Evolutionary conservation across 2,113 vertebrate species (phyloP).

Genomic region (Hypocryptadius cinnamomeus): DNA sequence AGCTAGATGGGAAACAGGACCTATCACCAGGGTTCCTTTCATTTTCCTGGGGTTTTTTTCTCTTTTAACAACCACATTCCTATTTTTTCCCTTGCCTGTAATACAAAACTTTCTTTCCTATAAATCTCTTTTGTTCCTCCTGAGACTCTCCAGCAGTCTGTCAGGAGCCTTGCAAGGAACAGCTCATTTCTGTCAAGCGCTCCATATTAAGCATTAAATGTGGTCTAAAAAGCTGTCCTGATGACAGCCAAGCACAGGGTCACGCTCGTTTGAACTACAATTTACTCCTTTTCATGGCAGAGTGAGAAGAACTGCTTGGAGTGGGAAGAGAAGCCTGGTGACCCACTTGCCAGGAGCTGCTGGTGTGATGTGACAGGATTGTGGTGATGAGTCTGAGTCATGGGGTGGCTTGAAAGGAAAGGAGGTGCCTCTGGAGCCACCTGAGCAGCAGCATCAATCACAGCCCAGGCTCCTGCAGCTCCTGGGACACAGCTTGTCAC

Average conservation of each 20-base stretch:
- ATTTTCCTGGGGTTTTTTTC: background rate
- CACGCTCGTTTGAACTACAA: background rate
- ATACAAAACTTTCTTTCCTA: conserved; percentile 30
- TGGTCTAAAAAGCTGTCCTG: conserved; percentile 19
- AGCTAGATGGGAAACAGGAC: background rate
- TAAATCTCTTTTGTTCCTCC: conserved; percentile 56
- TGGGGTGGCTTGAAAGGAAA: background rate
- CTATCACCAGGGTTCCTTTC: conserved; percentile 3
- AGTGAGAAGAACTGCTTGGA: background rate
- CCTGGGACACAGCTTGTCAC: background rate
- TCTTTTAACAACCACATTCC: background rate
- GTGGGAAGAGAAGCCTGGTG: background rate
- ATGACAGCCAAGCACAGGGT: background rate
- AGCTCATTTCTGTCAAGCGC: conserved; percentile 59
- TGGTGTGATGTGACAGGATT: background rate
- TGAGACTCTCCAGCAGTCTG: conserved; percentile 42
- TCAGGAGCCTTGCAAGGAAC: conserved; percentile 52
- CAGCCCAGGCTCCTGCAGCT: background rate
- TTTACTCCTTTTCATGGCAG: background rate
- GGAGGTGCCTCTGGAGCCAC: background rate
- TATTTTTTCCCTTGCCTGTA: background rate
- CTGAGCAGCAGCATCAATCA: background rate
- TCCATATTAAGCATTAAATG: conserved; percentile 32
- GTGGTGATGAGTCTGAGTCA: too few relatives aligned
- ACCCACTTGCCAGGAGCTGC: background rate